Percentiles rank a stretch among this genome's conserved stretches.
phyloP scores from a whole-genome alignment of 2,113 vertebrate species.

The Mus spicilegus region DNA sequence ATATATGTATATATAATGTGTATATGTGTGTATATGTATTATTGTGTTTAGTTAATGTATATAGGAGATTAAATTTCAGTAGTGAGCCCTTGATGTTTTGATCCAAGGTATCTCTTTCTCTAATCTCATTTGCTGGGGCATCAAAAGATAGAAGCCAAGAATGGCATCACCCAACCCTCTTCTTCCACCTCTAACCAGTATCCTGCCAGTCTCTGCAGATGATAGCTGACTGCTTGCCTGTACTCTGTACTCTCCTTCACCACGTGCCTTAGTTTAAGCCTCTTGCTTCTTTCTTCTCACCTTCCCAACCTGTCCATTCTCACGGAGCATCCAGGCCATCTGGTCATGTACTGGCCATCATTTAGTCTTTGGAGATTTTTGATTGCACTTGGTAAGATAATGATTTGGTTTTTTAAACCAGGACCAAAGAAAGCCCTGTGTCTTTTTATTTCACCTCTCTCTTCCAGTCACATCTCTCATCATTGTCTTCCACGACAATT shows the following conservation, averaged over 20 bases:
- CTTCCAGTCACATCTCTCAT: neutral
- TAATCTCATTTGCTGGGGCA: neutral
- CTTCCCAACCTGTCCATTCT: neutral
- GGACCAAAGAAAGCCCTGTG: neutral
- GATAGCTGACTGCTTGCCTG: neutral
- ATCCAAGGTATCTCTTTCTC: constrained; percentile 1
- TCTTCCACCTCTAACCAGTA: neutral
- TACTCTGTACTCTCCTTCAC: neutral
- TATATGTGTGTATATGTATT: neutral
- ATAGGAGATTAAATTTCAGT: constrained; percentile 2
- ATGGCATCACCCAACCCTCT: neutral
- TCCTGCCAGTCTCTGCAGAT: neutral
- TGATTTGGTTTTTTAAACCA: neutral
- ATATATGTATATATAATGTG: too few species aligned
- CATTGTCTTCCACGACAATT: neutral
- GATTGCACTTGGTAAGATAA: neutral
- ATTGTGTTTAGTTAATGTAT: neutral
- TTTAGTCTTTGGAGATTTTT: neutral
- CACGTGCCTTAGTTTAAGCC: neutral
- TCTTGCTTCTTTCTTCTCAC: neutral
- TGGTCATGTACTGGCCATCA: neutral
- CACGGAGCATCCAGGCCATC: neutral
- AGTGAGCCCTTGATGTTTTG: constrained; percentile 23
- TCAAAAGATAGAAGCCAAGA: neutral
- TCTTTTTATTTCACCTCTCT: neutral